A percentile compares a stretch with the other conserved stretches of the same genome.
Conservation (phyloP, 2,888 invertebrate genomes). For the Apoderus coryli region DNA sequence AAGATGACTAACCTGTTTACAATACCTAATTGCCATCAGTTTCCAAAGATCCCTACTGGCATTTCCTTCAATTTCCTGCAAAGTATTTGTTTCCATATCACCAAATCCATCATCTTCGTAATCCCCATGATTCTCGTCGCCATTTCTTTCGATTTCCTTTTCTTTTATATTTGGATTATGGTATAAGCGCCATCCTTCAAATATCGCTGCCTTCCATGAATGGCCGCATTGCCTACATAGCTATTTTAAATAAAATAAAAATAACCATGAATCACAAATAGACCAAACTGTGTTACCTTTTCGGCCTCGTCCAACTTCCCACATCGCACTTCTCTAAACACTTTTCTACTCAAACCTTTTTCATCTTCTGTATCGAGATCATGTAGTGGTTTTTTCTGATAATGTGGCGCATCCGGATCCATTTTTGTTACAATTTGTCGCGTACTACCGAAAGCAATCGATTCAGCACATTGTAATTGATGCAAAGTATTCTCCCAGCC, state of each 20-base stretch:
- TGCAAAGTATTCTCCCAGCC: conserved; percentile 89
- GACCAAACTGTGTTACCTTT: conserved; percentile 30
- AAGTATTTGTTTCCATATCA: conserved; percentile 17
- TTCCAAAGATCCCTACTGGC: conserved; percentile 69
- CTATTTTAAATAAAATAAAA: conserved; percentile 14
- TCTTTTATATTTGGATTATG: conserved; percentile 69
- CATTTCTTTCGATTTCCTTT: conserved; percentile 29
- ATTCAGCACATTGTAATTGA: conserved; percentile 42
- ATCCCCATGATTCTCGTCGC: conserved; percentile 22
- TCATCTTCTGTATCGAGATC: conserved; percentile 81
- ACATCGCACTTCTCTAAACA: conserved; percentile 67
- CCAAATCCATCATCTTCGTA: conserved; percentile 22
- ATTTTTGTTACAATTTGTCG: conserved; percentile 49
- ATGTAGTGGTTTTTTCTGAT: conserved; percentile 65
- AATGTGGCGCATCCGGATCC: conserved; percentile 81
- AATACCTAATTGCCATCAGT: conserved; percentile 47
- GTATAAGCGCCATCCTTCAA: conserved; percentile 80
- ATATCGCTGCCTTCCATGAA: conserved; percentile 77
- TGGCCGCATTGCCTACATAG: conserved; percentile 78
- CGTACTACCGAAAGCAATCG: conserved; percentile 42
- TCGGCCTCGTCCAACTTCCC: conserved; percentile 78
- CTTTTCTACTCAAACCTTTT: conserved; percentile 38
- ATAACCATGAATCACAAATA: neutral
- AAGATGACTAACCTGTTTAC: conserved; percentile 24
- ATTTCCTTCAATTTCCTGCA: conserved; percentile 56